Evolutionary conservation across 2,797 vertebrate species (phyloP).

Genomic region (Remorina albescens): DNA sequence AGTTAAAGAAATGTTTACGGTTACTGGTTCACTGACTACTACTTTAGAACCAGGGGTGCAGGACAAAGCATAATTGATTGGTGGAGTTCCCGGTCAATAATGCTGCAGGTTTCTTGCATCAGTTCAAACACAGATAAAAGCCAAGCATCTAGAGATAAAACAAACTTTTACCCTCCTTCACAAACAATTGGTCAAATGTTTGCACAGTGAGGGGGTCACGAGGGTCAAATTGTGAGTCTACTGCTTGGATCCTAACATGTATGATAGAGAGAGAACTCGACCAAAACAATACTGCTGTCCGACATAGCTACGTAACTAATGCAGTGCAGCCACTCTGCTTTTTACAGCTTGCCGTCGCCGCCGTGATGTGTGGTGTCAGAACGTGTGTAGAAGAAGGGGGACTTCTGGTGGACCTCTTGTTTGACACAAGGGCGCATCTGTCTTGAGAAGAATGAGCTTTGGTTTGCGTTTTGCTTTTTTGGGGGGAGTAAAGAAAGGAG

Average conservation of each 20-base stretch:
- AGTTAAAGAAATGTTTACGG: conserved; percentile 60
- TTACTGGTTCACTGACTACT: conserved; percentile 68
- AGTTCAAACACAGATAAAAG: conserved; percentile 53
- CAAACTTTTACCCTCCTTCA: conserved; percentile 61
- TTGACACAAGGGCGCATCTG: conserved; percentile 86
- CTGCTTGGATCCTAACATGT: conserved; percentile 56
- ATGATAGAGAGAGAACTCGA: conserved; percentile 47
- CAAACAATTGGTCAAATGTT: conserved; percentile 88
- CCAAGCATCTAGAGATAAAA: conserved; percentile 51
- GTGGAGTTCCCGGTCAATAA: conserved; percentile 60
- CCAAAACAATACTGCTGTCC: conserved; percentile 68
- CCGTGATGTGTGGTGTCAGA: conserved; percentile 68
- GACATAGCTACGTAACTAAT: conserved; percentile 63
- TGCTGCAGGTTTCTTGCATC: conserved; percentile 32
- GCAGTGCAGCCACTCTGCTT: conserved; percentile 76
- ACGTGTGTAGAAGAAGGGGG: conserved; percentile 91
- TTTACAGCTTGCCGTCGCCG: conserved; percentile 57
- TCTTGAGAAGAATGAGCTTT: conserved; percentile 79
- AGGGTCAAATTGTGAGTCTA: conserved; percentile 30
- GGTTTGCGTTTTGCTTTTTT: conserved; percentile 30
- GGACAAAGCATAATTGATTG: conserved; percentile 70
- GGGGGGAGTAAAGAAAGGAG: conserved; percentile 26
- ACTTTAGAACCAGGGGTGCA: conserved; percentile 64
- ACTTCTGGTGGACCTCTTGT: conserved; percentile 88
- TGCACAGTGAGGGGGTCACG: conserved; percentile 59